A percentile compares a stretch with the other conserved stretches of the same genome.
phyloP scores from a whole-genome alignment of 2,888 invertebrate genomes.

The Lithophane ornitopus region DNA sequence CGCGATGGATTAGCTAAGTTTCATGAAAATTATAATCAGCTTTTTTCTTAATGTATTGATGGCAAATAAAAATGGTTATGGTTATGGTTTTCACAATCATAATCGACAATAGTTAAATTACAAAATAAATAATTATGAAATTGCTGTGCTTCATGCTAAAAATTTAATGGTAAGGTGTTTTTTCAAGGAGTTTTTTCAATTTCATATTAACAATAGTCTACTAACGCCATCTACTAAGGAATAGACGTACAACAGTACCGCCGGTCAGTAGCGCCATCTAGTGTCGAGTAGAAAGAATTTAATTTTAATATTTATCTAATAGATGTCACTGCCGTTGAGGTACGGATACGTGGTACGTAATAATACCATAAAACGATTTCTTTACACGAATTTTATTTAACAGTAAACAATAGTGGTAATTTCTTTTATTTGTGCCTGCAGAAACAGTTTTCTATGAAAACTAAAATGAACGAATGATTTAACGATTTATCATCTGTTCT shows the following conservation, averaged over 20 bases:
- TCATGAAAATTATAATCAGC: not conserved
- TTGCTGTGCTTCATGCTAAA: not conserved
- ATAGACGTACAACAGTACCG: not conserved
- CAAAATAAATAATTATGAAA: not conserved
- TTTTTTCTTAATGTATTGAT: not conserved
- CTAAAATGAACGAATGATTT: conserved; percentile 7
- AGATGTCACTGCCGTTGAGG: conserved; percentile 18
- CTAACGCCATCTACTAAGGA: conserved; percentile 45
- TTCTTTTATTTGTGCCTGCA: not conserved
- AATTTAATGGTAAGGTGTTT: not conserved
- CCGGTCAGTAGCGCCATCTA: conserved; percentile 59
- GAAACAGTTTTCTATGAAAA: not conserved
- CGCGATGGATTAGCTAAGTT: not conserved
- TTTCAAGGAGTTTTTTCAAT: not conserved
- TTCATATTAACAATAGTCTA: not conserved
- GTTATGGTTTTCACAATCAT: not conserved
- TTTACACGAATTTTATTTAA: too few species aligned
- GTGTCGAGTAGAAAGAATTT: conserved; percentile 39
- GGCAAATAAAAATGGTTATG: not conserved
- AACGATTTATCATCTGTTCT: conserved; percentile 2
- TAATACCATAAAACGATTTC: not conserved
- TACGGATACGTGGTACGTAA: not conserved
- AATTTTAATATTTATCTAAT: not conserved
- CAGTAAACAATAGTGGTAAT: not conserved
- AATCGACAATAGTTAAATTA: not conserved